phyloP scores from a whole-genome alignment of 2,797 vertebrate genomes.

The Chelon auratus region DNA sequence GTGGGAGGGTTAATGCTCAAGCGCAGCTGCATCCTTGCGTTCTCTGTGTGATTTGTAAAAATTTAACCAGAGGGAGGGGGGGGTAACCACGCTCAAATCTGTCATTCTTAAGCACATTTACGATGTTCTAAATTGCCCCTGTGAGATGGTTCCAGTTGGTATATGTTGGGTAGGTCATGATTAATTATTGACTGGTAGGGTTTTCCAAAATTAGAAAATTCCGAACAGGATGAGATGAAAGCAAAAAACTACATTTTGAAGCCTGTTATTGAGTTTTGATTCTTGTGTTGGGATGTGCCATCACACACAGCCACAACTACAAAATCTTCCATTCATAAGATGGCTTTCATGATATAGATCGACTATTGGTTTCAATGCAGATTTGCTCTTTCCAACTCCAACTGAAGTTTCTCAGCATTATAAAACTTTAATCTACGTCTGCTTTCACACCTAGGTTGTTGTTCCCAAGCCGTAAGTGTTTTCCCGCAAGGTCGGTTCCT shows the following conservation, averaged over 20 bases:
- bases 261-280: constrained; percentile 17
- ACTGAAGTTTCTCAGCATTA: background rate
- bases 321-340: constrained; percentile 5
- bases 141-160: constrained; percentile 35
- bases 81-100: constrained; percentile 26
- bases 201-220: constrained; percentile 35
- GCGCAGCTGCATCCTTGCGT: constrained; percentile 48
- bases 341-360: background rate
- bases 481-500: too few species aligned
- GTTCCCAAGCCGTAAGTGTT: too few species aligned
- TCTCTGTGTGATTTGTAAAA: constrained; percentile 55
- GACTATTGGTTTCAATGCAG: constrained; percentile 5
- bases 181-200: constrained; percentile 27
- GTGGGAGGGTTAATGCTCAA: constrained; percentile 44
- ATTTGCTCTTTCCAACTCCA: background rate
- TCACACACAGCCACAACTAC: constrained; percentile 1
- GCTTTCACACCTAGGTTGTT: too few species aligned
- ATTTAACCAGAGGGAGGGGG: constrained; percentile 38
- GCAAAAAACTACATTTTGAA: constrained; percentile 26
- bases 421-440: background rate
- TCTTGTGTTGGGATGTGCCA: constrained; percentile 17
- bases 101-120: constrained; percentile 27
- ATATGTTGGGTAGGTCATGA: constrained; percentile 22
- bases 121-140: constrained; percentile 33
- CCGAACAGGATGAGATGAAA: constrained; percentile 29